Evolutionary conservation across 1,140 invertebrate species (phyloP), one percentile per base, ranked within the genome.

Genomic region (Psix sp.): DNA sequence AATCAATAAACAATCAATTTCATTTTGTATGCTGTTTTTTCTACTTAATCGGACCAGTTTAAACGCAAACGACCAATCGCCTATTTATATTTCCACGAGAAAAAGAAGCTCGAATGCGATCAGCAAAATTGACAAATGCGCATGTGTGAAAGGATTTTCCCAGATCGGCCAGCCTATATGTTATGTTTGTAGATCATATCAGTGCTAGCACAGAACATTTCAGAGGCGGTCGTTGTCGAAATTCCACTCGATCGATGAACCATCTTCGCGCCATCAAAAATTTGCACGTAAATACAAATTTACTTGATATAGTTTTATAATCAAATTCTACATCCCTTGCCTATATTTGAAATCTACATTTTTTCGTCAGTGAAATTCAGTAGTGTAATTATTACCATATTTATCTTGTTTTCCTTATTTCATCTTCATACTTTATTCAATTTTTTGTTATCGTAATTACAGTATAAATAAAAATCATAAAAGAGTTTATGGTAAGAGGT

Each of bases 101-200:
- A 29, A 65, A 35, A 39, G 60, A 43, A 63, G 60, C 62, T 62
- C 62, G 62, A 70, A 67, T 72, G 68, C n/a, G n/a, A n/a, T n/a
- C n/a, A 68, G 56, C 48, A 39, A 49, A 70, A 43, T 70, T 36
- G 20, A 16, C 36, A 31, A 7, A 15, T 26, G 67, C 68, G 74
- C 74, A 21, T 62, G 68, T 68, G 74, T 45, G 51, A 63, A 73
- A 70, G 46, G 48, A 51, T 65, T 65, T 77, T 65, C 74, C 56
- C 31, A 17, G 62, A 45, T 65, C 54, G 63, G 74, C 62, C 59
- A 35, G 42, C 45, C 46, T 33, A 51, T 63, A 74, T 38, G 56
- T 72, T 62, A 57, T 68, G 63, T 73, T 73, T 24, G 62, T 46
- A 51, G 62, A 73, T 73, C 52, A 59, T 76, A 77, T 74, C 74